Conservation (phyloP, 2,113 vertebrate genomes). For the Sylvia atricapilla region DNA sequence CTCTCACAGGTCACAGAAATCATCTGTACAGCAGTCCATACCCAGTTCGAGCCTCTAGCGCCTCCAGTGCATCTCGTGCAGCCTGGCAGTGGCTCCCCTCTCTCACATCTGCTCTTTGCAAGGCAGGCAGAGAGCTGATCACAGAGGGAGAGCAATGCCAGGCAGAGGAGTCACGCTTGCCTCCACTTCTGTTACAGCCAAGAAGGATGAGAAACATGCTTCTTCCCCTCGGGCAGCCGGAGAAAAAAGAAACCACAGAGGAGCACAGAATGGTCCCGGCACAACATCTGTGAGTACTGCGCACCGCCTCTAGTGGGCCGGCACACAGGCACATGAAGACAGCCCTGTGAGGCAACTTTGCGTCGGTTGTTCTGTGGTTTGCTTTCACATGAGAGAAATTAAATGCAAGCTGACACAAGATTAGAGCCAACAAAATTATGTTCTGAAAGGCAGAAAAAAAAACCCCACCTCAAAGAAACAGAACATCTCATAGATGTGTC, state of each 20-base stretch:
- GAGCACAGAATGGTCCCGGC: not conserved
- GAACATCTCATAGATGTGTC: not conserved
- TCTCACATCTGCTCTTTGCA: not conserved
- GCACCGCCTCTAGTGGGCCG: not conserved
- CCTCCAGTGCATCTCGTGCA: not conserved
- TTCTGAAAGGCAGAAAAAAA: not conserved
- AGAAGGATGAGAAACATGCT: not conserved
- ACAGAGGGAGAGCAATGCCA: not conserved
- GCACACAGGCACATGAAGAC: not conserved
- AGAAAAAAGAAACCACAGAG: not conserved
- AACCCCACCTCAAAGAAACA: fast-evolving
- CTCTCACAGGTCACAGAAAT: not conserved
- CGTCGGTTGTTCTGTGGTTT: not conserved
- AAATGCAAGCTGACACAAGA: not conserved
- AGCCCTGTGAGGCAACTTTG: not conserved
- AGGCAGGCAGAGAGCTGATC: not conserved
- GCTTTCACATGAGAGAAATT: not conserved
- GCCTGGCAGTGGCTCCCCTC: not conserved
- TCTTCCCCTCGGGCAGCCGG: not conserved
- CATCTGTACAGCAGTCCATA: not conserved
- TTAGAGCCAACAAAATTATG: not conserved
- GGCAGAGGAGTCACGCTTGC: not conserved
- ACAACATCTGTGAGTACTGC: not conserved
- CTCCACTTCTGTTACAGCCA: not conserved
- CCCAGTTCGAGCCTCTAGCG: not conserved